These are phyloP conservation scores for Paelopatides confundens DNA, from an alignment of 53 echinoderm and acorn worm genomes.

Conservation along the genomic window DNA sequence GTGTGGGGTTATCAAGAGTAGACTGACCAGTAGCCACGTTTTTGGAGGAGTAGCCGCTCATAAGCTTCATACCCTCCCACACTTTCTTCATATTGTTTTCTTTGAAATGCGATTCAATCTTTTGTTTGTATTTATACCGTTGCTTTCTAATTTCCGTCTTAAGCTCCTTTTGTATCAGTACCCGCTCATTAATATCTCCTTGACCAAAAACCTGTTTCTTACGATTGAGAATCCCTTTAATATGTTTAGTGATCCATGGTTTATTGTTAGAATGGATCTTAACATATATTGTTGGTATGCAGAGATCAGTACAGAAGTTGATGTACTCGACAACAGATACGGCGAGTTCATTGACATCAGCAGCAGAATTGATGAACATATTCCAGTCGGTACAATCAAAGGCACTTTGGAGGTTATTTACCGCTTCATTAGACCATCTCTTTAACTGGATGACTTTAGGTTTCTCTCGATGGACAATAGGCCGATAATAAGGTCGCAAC, in stretches of 20 bases:
- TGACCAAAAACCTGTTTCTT: not conserved
- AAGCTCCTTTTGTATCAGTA: not conserved
- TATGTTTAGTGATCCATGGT: conserved; percentile 23
- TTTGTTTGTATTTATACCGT: not conserved
- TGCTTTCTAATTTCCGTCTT: not conserved
- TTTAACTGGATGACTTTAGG: not conserved
- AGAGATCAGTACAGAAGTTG: conserved; percentile 14
- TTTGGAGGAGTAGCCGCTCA: conserved; percentile 25
- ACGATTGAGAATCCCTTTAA: not conserved
- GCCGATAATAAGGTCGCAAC: conserved; percentile 15
- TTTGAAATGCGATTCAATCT: not conserved
- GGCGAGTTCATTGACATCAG: not conserved
- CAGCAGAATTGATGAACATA: not conserved
- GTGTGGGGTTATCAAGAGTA: not conserved
- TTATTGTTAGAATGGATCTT: conserved; percentile 15
- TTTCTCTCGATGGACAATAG: conserved; percentile 32
- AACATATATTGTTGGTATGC: conserved; percentile 14
- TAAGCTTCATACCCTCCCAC: conserved; percentile 19
- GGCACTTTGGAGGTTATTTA: not conserved
- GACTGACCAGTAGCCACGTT: not conserved
- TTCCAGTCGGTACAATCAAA: not conserved
- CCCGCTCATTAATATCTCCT: not conserved
- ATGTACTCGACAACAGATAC: conserved; percentile 2
- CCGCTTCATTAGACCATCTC: not conserved
- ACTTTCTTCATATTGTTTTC: conserved; percentile 14